Evolutionary conservation across 1,140 invertebrate genomes (phyloP).

Genomic region (Bicyclus anynana): DNA sequence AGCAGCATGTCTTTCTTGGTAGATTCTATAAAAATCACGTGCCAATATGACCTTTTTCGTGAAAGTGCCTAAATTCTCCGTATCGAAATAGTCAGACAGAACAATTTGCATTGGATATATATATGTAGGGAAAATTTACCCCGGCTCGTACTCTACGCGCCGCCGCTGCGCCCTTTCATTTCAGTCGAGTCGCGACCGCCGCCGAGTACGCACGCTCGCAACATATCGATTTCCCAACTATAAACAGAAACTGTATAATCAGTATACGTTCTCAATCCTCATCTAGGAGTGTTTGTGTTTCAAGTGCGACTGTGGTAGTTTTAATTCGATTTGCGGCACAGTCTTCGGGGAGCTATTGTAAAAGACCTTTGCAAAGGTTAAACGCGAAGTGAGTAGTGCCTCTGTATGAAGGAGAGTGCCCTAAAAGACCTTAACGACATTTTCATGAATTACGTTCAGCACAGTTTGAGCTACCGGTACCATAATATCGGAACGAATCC

Average conservation of each 20-base stretch:
- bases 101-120: constrained; percentile 10
- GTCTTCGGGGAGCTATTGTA: constrained; percentile 15
- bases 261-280: not conserved
- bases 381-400: constrained; percentile 10
- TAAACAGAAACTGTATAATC: constrained; percentile 18
- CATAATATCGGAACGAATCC: not conserved
- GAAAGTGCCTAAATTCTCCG: not conserved
- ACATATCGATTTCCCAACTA: constrained; percentile 10
- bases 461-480: not conserved
- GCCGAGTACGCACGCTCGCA: constrained; percentile 14
- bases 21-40: no score
- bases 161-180: constrained; percentile 17
- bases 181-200: constrained; percentile 21
- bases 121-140: constrained; percentile 19
- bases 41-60: not conserved
- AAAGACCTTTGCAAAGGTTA: constrained; percentile 1
- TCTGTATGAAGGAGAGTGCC: not conserved
- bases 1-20: no score
- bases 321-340: not conserved
- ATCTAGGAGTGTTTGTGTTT: constrained; percentile 4
- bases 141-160: constrained; percentile 10
- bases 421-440: not conserved
- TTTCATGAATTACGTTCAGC: not conserved
- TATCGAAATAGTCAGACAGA: not conserved
- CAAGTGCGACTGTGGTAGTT: constrained; percentile 7